Evolutionary conservation across 2,888 invertebrate species (phyloP).

Genomic region (Coenonympha arcania): DNA sequence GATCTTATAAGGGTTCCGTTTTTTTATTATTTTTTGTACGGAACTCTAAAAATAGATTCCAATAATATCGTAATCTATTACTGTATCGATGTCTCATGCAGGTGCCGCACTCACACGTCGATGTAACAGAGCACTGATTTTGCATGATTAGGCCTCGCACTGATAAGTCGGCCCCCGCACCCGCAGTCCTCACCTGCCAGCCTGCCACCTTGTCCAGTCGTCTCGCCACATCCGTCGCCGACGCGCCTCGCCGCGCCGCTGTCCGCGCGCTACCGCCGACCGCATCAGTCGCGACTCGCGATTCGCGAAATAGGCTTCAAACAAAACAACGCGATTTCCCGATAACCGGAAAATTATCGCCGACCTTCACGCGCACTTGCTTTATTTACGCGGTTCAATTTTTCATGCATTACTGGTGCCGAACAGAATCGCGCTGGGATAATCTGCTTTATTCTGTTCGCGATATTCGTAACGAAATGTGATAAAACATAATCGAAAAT

Average conservation of each 20-base stretch:
- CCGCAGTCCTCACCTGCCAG: no score
- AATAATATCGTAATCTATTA: conserved; percentile 15
- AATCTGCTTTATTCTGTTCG: conserved; percentile 17
- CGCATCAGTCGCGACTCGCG: conserved; percentile 20
- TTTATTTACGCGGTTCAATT: conserved; percentile 27
- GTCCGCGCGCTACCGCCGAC: conserved; percentile 19
- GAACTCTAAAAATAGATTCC: no score
- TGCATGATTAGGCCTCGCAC: conserved; percentile 46
- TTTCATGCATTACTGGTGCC: conserved; percentile 23
- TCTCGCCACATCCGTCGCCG: conserved; percentile 28
- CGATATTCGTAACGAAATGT: conserved; percentile 21
- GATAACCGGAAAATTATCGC: conserved; percentile 51
- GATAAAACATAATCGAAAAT: conserved; percentile 32
- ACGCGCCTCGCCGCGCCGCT: conserved; percentile 26
- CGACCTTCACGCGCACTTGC: conserved; percentile 57
- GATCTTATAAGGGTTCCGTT: no score
- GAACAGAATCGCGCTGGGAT: conserved; percentile 21
- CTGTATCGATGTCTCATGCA: conserved; percentile 17
- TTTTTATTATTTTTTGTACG: not conserved
- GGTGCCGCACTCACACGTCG: conserved; percentile 21
- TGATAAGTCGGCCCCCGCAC: conserved; percentile 31
- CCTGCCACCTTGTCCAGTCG: conserved; percentile 27
- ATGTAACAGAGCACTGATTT: conserved; percentile 40
- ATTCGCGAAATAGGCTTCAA: conserved; percentile 18
- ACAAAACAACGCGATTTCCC: conserved; percentile 43